Evolutionary conservation across 2,888 invertebrate species (phyloP), one percentile per base, ranked within the genome.

Genomic region (Lithosia quadra): DNA sequence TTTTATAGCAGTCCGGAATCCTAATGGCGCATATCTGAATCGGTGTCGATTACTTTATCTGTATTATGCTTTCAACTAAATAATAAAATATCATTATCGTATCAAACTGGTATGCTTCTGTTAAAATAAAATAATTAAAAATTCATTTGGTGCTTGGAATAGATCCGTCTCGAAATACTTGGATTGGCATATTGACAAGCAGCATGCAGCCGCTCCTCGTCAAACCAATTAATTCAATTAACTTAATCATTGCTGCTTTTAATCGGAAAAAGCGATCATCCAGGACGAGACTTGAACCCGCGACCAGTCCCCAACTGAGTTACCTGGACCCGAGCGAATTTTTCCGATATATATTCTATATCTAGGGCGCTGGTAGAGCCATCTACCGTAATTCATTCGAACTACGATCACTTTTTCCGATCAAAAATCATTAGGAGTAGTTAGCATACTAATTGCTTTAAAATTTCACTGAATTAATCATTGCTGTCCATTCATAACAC

Each of bases 221-320:
- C 71, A 71, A 67, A 67, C 56, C 72, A 68, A 78, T 76, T 69
- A 80, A 74, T 73, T 74, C 69, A 77, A 83, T 80, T 79, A 79
- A 81, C 68, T 77, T 79, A 76, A 83, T 82, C 63, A 78, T 71
- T 74, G 67, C 58, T 57, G 62, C n/a, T n/a, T n/a, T n/a, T n/a
- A n/a, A n/a, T n/a, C n/a, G n/a, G n/a, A n/a, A n/a, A n/a, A n/a
- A n/a, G n/a, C n/a, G n/a, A n/a, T n/a, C n/a, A n/a, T n/a, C n/a
- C n/a, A n/a, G n/a, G n/a, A n/a, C n/a, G n/a, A n/a, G n/a, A n/a
- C n/a, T n/a, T n/a, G n/a, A n/a, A n/a, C n/a, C n/a, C n/a, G n/a
- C n/a, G n/a, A n/a, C n/a, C n/a, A n/a, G n/a, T n/a, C n/a, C n/a
- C n/a, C n/a, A n/a, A n/a, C n/a, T n/a, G n/a, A n/a, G n/a, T n/a